Conservation (phyloP, 1,140 invertebrate genomes). For the Leptinotarsa undecemlineata region DNA sequence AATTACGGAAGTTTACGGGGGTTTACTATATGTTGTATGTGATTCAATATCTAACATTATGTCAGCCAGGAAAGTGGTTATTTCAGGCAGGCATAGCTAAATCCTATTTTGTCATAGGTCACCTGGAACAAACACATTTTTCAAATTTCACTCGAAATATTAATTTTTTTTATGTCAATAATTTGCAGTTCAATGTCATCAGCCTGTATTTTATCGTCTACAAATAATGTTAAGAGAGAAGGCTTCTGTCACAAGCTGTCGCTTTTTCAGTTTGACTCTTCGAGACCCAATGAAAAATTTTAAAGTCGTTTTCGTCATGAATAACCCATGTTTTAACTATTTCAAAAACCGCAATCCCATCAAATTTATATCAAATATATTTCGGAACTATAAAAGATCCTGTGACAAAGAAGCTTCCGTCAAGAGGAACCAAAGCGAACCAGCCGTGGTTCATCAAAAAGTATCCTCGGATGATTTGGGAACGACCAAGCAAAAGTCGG, state of each 20-base stretch:
- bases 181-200: too few relatives aligned
- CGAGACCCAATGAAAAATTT: slow-evolving; percentile 1
- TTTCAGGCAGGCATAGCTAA: too few relatives aligned
- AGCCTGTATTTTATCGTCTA: too few relatives aligned
- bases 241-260: background rate
- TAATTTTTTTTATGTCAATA: too few relatives aligned
- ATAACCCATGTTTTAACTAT: slow-evolving; percentile 15
- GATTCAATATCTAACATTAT: too few relatives aligned
- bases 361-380: slow-evolving; percentile 21
- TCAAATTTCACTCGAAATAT: too few relatives aligned
- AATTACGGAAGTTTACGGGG: too few relatives aligned
- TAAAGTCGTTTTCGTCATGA: slow-evolving; percentile 13
- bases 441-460: background rate
- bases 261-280: background rate
- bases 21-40: too few relatives aligned
- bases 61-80: too few relatives aligned
- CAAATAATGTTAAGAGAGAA: too few relatives aligned
- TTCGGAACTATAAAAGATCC: slow-evolving; percentile 19
- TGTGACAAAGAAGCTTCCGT: background rate
- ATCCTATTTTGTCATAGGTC: too few relatives aligned
- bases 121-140: too few relatives aligned
- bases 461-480: background rate
- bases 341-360: slow-evolving; percentile 13
- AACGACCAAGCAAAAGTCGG: background rate
- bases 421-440: slow-evolving; percentile 21